A percentile compares a stretch with the other conserved stretches of the same genome.
These are phyloP conservation scores for Caenorhabditis briggsae DNA, from an alignment of 1,140 invertebrate species.

Conservation along the genomic window DNA sequence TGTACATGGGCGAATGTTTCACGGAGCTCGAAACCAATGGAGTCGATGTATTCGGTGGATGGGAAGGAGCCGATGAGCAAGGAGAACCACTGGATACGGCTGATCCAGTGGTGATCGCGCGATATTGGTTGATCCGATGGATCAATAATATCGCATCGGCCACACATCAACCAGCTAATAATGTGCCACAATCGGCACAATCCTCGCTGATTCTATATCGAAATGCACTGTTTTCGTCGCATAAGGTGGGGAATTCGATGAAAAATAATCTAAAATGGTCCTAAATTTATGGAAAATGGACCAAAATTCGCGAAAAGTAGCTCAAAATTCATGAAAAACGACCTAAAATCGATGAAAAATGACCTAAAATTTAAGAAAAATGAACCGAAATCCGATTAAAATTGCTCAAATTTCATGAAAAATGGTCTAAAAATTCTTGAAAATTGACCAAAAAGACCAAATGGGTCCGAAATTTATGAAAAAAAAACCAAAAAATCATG, in stretches of 20 bases:
- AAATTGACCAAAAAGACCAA: too few species aligned
- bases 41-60: conserved; percentile 75
- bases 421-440: too few species aligned
- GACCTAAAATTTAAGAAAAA: too few species aligned
- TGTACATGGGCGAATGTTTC: conserved; percentile 74
- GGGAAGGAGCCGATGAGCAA: conserved; percentile 70
- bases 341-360: too few species aligned
- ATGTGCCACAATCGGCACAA: conserved; percentile 44
- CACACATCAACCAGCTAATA: conserved; percentile 13
- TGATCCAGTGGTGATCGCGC: conserved; percentile 76
- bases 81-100: conserved; percentile 72
- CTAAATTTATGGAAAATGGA: too few species aligned
- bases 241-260: conserved; percentile 35
- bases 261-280: too few species aligned
- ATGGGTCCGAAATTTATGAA: too few species aligned
- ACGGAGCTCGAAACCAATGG: conserved; percentile 73
- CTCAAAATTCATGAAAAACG: too few species aligned
- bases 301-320: too few species aligned
- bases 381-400: too few species aligned
- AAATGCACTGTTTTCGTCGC: conserved; percentile 66
- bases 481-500: too few species aligned
- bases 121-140: conserved; percentile 76
- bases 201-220: conserved; percentile 69
- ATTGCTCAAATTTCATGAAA: too few species aligned
- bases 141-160: conserved; percentile 75